Percentiles rank a stretch among this genome's conserved stretches.
phyloP scores from a whole-genome alignment of 2,888 invertebrate species.

The Drosophila diplacantha region DNA sequence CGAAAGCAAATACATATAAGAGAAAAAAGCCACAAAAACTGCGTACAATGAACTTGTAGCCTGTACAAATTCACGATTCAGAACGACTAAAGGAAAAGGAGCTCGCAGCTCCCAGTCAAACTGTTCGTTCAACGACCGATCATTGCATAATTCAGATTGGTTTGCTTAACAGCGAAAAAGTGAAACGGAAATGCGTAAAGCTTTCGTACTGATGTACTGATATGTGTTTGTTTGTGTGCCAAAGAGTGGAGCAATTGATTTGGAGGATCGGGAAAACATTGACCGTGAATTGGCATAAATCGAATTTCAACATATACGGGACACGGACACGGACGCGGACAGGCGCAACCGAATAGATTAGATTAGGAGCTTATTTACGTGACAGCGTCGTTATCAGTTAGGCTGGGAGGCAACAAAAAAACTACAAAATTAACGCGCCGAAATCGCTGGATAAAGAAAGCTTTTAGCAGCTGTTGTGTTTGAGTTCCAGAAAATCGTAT shows the following conservation, averaged over 20 bases:
- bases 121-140: conserved; percentile 26
- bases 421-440: conserved; percentile 35
- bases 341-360: conserved; percentile 44
- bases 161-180: conserved; percentile 20
- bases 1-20: conserved; percentile 5
- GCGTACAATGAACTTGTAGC: conserved; percentile 36
- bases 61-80: conserved; percentile 18
- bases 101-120: conserved; percentile 12
- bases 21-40: conserved; percentile 13
- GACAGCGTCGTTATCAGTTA: conserved; percentile 47
- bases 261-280: conserved; percentile 49
- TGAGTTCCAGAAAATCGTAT: conserved; percentile 16
- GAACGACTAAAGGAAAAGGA: conserved; percentile 16
- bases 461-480: conserved; percentile 32
- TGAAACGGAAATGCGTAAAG: conserved; percentile 55
- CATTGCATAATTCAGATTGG: conserved; percentile 58
- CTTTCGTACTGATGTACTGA: conserved; percentile 4
- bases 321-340: conserved; percentile 1
- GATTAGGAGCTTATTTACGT: conserved; percentile 44
- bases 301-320: conserved; percentile 31
- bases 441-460: conserved; percentile 32
- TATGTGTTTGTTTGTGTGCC: background rate
- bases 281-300: conserved; percentile 58
- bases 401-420: conserved; percentile 11
- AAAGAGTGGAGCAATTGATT: conserved; percentile 10